Evolutionary conservation across 2,113 vertebrate genomes (phyloP).

Genomic region (Phasianus colchicus): DNA sequence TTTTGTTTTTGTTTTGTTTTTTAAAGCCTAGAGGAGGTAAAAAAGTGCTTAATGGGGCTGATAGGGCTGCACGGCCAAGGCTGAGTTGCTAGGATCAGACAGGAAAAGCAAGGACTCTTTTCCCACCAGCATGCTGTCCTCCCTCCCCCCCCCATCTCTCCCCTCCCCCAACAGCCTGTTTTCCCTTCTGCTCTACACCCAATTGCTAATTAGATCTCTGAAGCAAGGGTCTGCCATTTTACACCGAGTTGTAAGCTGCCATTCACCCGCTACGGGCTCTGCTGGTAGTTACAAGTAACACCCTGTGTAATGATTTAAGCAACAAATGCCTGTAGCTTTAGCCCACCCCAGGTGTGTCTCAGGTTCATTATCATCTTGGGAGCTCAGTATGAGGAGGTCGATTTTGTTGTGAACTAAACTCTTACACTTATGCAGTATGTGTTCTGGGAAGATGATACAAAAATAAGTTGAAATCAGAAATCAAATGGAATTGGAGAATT

Average conservation of each 20-base stretch:
- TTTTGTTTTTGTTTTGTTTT: background rate
- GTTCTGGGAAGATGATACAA: background rate
- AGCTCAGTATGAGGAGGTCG: background rate
- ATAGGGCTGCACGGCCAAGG: background rate
- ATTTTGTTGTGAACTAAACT: background rate
- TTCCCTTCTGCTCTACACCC: conserved; percentile 28
- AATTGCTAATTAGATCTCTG: background rate
- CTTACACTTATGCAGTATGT: background rate
- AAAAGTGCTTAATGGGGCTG: background rate
- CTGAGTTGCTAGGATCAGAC: background rate
- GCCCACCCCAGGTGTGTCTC: background rate
- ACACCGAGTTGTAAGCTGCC: background rate
- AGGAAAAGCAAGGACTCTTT: conserved; percentile 31
- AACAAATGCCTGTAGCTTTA: background rate
- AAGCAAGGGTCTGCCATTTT: background rate
- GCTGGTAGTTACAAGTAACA: background rate
- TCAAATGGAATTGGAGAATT: background rate
- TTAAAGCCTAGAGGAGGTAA: background rate
- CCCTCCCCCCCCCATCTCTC: background rate
- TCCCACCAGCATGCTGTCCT: conserved; percentile 37
- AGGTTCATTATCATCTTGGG: background rate
- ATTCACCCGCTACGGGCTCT: background rate
- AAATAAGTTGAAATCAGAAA: background rate
- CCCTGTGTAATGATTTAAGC: background rate
- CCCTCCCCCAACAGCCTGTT: background rate